phyloP scores from a whole-genome alignment of 2,113 vertebrate species.

The Caloenas nicobarica region DNA sequence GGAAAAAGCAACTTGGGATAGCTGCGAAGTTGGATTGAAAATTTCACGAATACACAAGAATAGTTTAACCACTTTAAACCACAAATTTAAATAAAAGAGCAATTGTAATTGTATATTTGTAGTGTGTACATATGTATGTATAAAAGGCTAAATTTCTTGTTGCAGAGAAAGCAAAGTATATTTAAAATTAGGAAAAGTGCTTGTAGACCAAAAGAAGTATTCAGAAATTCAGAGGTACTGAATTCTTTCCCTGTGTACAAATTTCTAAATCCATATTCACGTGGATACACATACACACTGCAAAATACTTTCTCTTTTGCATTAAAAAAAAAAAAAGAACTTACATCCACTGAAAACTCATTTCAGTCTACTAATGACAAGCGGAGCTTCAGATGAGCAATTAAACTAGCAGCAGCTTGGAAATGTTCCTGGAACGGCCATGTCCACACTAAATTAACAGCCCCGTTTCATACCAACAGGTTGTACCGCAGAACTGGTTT shows the following conservation, averaged over 20 bases:
- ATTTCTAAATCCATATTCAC: not conserved
- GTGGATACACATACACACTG: not conserved
- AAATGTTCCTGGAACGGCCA: not conserved
- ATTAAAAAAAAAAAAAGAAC: not conserved
- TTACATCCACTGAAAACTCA: not conserved
- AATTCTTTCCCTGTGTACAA: not conserved
- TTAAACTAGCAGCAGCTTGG: not conserved
- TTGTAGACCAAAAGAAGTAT: not conserved
- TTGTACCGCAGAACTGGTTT: no score
- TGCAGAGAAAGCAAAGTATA: not conserved
- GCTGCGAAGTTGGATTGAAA: not conserved
- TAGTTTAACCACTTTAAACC: not conserved
- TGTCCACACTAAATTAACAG: no score
- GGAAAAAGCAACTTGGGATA: not conserved
- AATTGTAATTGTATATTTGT: not conserved
- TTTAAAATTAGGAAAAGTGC: not conserved
- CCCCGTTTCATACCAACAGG: not conserved
- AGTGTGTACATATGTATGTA: no score
- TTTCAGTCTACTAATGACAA: not conserved
- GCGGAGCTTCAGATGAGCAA: not conserved
- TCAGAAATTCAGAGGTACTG: not conserved
- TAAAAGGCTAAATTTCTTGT: not conserved
- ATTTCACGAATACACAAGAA: not conserved
- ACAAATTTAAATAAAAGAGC: not conserved
- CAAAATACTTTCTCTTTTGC: not conserved